Base-by-base conservation (phyloP, 2,113 vertebrate species). In the Colinus virginianus region DNA sequence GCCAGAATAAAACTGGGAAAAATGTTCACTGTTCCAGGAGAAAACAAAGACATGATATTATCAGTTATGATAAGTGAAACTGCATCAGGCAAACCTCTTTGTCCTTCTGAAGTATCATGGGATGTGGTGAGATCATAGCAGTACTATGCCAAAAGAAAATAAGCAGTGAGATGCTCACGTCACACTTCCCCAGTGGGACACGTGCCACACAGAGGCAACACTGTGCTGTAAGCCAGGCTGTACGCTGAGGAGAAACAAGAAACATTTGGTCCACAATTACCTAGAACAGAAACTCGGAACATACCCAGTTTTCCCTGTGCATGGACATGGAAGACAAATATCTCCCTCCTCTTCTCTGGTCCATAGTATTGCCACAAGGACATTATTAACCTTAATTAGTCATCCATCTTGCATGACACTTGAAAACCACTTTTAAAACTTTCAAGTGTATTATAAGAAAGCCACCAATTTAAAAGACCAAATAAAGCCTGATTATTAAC, bases 401-500 rank as follows among this genome's bases (percentile, higher is more conserved):
- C 62, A 48, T 53, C 48, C 32, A 68, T 15, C 8, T 75, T 78
- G 26, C 23, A 56, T 1, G 1, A 20, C 2, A 59, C 43, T 59
- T 71, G 55, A 89, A 78, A 68, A 74, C 36, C 36, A 46, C 19
- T 45, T 75, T 9, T 77, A 34, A 26, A 90, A 64, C 11, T 67
- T 81, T 2, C 14, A 70, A 63, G 6, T 9, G 43, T 53, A 88
- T 75, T 48, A 16, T 16, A 80, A 34, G 40, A 83, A 75, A 89
- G 36, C 4, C 43, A 55, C 23, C 32, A 23, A 68, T 80, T 91
- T 93, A 96, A 75, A 67, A 90, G 32, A 43, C 13, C 58, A 80
- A 88, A 80, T 45, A 81, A 86, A 94, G 69, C 16, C 64, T 76
- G n/a, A 36, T 26, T 94, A 64, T 84, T 91, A 92, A 88, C 87